Conservation (phyloP, 2,113 vertebrate genomes). For the Dendrocopos noguchii region DNA sequence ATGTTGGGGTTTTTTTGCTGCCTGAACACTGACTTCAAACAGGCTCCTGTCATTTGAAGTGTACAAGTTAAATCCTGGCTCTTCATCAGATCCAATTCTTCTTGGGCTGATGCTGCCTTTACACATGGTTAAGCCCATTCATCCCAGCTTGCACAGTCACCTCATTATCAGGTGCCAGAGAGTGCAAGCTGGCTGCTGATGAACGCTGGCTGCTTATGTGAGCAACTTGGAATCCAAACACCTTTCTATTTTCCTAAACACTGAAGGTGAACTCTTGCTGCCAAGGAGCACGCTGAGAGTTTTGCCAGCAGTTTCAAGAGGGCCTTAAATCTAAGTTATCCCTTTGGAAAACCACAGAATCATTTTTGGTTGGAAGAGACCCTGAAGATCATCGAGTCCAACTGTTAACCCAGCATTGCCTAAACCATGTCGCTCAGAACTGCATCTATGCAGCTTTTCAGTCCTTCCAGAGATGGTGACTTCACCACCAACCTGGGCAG, state of each 20-base stretch:
- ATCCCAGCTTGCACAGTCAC: rapidly evolving
- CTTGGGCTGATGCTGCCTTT: background rate
- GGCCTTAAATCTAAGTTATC: background rate
- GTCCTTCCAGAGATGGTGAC: no score
- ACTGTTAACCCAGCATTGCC: no score
- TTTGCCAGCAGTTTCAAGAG: background rate
- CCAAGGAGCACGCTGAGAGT: background rate
- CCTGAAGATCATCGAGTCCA: no score
- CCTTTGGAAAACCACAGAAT: background rate
- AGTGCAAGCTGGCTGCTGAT: background rate
- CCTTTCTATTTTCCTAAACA: rapidly evolving
- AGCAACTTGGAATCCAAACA: background rate
- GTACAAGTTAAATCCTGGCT: background rate
- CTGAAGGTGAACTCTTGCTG: background rate
- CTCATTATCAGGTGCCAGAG: background rate
- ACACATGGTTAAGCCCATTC: background rate
- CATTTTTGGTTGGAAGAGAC: no score
- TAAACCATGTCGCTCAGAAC: no score
- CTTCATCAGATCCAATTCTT: background rate
- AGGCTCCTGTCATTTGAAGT: background rate
- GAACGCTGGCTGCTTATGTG: background rate
- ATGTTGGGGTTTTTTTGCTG: background rate
- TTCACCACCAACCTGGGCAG: no score
- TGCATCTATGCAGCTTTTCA: no score
- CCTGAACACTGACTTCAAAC: background rate